Evolutionary conservation across 2,113 vertebrate genomes (phyloP).

Genomic region (Amblyopsis rosae): DNA sequence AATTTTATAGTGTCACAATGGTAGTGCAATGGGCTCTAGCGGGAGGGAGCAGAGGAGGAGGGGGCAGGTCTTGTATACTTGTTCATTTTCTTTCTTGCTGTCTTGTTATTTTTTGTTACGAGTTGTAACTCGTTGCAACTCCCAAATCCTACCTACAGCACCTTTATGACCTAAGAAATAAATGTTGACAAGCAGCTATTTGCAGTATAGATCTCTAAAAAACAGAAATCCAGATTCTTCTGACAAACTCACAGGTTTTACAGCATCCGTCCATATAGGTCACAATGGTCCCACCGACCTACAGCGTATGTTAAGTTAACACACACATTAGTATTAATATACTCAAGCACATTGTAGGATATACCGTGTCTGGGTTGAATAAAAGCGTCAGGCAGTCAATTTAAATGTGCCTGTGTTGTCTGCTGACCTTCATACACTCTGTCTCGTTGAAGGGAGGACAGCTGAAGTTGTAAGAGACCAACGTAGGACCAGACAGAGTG

Average conservation of each 20-base stretch:
- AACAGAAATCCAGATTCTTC: no score
- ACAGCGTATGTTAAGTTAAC: constrained; percentile 31
- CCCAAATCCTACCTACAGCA: no score
- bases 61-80: no score
- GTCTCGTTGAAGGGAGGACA: constrained; percentile 96
- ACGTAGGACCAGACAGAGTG: constrained; percentile 83
- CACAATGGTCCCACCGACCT: constrained; percentile 91
- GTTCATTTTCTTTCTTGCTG: no score
- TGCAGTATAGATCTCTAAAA: not conserved
- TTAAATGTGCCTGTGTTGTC: constrained; percentile 6
- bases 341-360: no score
- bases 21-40: no score
- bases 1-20: no score
- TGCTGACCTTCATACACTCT: constrained; percentile 91
- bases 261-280: constrained; percentile 97
- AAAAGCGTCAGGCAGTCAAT: not conserved
- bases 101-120: no score
- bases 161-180: not conserved
- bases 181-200: constrained; percentile 37
- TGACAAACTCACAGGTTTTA: constrained; percentile 89
- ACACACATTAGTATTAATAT: not conserved
- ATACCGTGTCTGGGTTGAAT: not conserved
- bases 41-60: no score
- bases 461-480: constrained; percentile 88
- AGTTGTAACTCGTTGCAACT: no score